These are phyloP conservation scores for Anguilla megastoma DNA, from an alignment of 2,797 vertebrate genomes.

Conservation along the genomic window DNA sequence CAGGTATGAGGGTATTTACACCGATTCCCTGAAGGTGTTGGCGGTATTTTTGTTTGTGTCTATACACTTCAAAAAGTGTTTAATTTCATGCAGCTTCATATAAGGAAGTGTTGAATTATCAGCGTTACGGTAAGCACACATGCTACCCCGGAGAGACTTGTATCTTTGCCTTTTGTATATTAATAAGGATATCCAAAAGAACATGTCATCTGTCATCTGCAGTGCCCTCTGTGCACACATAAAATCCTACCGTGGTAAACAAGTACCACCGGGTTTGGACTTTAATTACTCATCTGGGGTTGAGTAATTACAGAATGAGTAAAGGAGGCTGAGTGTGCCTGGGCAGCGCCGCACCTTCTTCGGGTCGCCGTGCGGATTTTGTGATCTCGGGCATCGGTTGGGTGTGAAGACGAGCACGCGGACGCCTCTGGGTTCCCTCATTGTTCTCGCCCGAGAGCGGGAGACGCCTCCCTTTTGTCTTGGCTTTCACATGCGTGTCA, in stretches of 20 bases:
- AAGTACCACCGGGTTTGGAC: background rate
- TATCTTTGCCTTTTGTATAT: background rate
- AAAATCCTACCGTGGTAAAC: background rate
- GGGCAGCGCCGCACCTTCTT: background rate
- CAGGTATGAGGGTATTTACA: background rate
- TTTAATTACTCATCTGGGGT: background rate
- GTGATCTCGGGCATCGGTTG: slow-evolving; percentile 30
- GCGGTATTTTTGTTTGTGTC: background rate
- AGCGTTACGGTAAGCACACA: background rate
- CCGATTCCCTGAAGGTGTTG: background rate
- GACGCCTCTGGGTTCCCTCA: slow-evolving; percentile 61
- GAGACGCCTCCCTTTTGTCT: slow-evolving; percentile 45
- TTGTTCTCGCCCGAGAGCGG: slow-evolving; percentile 57
- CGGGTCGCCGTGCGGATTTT: background rate
- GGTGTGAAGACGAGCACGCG: slow-evolving; percentile 46
- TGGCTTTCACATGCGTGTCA: slow-evolving; percentile 45
- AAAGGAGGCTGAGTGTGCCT: background rate
- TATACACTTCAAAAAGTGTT: slow-evolving; percentile 19
- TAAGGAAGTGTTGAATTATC: slow-evolving; percentile 32
- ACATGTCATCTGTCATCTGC: background rate
- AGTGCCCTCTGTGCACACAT: background rate
- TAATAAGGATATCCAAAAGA: slow-evolving; percentile 7
- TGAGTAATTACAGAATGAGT: background rate
- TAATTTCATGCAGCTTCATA: slow-evolving; percentile 24
- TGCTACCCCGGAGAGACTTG: background rate